These are phyloP conservation scores for Cyprinodon variegatus DNA, from an alignment of 2,113 vertebrate genomes.

Conservation along the genomic window DNA sequence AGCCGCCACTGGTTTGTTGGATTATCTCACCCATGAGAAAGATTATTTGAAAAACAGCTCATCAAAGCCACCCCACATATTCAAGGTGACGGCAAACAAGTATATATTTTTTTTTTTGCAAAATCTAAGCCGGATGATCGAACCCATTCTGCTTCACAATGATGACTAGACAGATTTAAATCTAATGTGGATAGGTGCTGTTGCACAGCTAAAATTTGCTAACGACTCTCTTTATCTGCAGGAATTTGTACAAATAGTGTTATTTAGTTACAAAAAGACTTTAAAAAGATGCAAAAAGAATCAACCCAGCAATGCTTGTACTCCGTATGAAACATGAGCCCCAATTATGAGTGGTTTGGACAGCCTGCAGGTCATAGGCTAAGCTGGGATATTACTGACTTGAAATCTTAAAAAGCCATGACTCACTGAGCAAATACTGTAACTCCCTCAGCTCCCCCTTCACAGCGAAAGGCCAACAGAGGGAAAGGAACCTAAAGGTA, in stretches of 20 bases:
- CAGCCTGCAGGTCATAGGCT: conserved; percentile 39
- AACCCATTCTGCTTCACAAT: not conserved
- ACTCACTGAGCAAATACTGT: conserved; percentile 44
- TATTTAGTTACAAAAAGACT: conserved; percentile 29
- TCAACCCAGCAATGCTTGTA: conserved; percentile 23
- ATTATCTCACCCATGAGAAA: conserved; percentile 12
- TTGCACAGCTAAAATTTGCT: not conserved
- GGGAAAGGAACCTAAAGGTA: conserved; percentile 23
- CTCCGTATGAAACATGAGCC: conserved; percentile 49
- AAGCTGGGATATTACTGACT: conserved; percentile 56
- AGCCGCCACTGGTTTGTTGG: not conserved
- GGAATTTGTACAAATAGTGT: conserved; percentile 34
- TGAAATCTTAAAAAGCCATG: conserved; percentile 41
- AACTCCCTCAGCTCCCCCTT: conserved; percentile 23
- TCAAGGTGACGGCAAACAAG: conserved; percentile 31
- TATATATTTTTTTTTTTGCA: not conserved
- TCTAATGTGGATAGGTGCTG: not conserved
- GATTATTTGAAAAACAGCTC: conserved; percentile 41
- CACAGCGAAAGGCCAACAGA: conserved; percentile 7
- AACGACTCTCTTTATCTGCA: conserved; percentile 1
- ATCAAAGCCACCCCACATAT: conserved; percentile 19
- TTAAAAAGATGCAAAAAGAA: conserved; percentile 14
- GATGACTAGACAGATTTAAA: no score
- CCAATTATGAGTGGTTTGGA: conserved; percentile 44
- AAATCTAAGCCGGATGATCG: not conserved